These are phyloP conservation scores for Spheniscus mendiculus DNA, from an alignment of 2,113 vertebrate genomes.

Conservation along the genomic window DNA sequence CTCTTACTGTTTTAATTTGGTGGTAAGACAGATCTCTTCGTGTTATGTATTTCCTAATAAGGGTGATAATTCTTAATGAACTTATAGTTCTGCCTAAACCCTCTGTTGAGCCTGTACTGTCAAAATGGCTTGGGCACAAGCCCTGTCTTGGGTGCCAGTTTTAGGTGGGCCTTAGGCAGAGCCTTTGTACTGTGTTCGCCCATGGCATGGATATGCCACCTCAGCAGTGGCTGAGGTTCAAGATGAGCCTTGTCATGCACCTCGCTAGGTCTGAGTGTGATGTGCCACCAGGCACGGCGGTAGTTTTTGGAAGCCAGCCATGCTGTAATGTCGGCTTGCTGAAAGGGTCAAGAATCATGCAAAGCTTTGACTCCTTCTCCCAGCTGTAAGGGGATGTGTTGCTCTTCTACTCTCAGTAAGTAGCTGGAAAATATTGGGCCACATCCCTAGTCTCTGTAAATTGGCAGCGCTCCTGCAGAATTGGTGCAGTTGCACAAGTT, in stretches of 20 bases:
- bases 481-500: not conserved
- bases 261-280: not conserved
- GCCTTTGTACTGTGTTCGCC: not conserved
- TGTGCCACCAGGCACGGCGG: too few species aligned
- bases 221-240: not conserved
- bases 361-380: not conserved
- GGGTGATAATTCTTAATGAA: not conserved
- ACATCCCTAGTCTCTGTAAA: not conserved
- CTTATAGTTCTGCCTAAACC: not conserved
- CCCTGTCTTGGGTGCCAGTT: not conserved
- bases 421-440: not conserved
- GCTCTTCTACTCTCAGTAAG: not conserved
- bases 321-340: not conserved
- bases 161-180: not conserved
- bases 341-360: not conserved
- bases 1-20: not conserved
- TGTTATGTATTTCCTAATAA: not conserved
- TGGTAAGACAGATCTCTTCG: not conserved
- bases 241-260: not conserved
- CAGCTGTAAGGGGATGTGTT: not conserved
- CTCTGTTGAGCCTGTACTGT: not conserved
- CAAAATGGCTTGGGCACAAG: not conserved
- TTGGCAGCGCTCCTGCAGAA: rapidly evolving
- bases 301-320: not conserved
- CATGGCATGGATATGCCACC: too few species aligned